Evolutionary conservation across 2,888 invertebrate species (phyloP).

Genomic region (Idaea biselata): DNA sequence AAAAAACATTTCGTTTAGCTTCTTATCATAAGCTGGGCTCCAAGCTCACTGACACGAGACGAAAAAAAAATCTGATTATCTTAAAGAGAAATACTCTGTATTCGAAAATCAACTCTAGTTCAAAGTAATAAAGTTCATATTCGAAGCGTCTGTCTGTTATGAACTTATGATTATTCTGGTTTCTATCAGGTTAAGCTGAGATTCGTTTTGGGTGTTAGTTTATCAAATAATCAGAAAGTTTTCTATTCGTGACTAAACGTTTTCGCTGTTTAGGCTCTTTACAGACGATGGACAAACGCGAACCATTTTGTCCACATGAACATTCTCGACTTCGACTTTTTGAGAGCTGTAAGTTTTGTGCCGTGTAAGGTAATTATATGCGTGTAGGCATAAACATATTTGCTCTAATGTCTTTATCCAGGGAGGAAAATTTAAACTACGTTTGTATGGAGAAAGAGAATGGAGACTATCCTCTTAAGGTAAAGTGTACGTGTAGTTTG

Average conservation of each 20-base stretch:
- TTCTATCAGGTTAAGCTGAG: conserved; percentile 13
- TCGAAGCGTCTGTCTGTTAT: not conserved
- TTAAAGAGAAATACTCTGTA: not conserved
- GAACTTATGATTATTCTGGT: conserved; percentile 4
- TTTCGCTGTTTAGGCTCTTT: conserved; percentile 19
- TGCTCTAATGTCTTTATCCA: too few relatives aligned
- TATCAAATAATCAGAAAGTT: conserved; percentile 31
- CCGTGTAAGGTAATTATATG: too few relatives aligned
- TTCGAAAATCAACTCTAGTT: conserved; percentile 10
- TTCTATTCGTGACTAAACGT: conserved; percentile 37
- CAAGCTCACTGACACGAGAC: conserved; percentile 47
- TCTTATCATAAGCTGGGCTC: conserved; percentile 46
- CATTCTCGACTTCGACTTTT: too few relatives aligned
- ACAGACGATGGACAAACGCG: not conserved
- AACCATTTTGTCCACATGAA: not conserved
- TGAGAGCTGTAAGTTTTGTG: too few relatives aligned
- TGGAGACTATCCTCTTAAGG: too few relatives aligned
- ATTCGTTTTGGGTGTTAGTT: conserved; percentile 25
- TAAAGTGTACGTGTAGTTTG: too few relatives aligned
- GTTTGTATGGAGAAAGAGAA: too few relatives aligned
- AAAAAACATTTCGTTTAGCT: conserved; percentile 44
- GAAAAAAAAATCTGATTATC: conserved; percentile 45
- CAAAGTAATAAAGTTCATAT: conserved; percentile 12
- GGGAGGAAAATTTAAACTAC: too few relatives aligned
- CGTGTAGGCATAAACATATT: too few relatives aligned